These are phyloP conservation scores for Platynereis dumerilii DNA, from an alignment of 2,888 invertebrate genomes.

Conservation along the genomic window DNA sequence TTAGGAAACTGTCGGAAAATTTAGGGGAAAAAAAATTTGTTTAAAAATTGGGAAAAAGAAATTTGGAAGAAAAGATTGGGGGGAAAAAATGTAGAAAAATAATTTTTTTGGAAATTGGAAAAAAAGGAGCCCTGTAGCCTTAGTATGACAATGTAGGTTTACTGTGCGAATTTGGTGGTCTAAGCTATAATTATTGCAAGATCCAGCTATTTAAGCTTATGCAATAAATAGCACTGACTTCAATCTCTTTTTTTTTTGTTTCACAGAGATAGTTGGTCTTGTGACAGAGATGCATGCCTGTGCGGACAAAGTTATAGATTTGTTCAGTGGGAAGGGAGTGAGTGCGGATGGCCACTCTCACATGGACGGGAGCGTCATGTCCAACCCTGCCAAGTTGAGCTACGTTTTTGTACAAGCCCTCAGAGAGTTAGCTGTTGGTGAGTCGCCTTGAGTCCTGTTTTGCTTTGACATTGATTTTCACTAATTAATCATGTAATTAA, in stretches of 20 bases:
- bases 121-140: too few relatives aligned
- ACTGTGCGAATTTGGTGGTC: too few relatives aligned
- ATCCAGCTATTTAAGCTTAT: too few relatives aligned
- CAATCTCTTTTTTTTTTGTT: too few relatives aligned
- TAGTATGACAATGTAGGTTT: not conserved
- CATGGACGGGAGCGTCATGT: constrained; percentile 57
- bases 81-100: too few relatives aligned
- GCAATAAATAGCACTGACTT: too few relatives aligned
- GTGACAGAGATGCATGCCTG: constrained; percentile 73
- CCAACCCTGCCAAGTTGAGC: constrained; percentile 71
- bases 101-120: too few relatives aligned
- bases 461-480: too few relatives aligned
- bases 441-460: constrained; percentile 48
- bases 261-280: constrained; percentile 71
- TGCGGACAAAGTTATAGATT: constrained; percentile 70
- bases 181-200: too few relatives aligned
- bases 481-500: not conserved
- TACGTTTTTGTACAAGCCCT: constrained; percentile 71
- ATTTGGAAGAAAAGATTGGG: too few relatives aligned
- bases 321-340: constrained; percentile 64
- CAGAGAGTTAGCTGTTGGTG: constrained; percentile 71
- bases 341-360: constrained; percentile 28
- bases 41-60: too few relatives aligned
- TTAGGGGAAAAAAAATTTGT: not conserved
- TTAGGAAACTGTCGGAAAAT: too few relatives aligned